Percentiles rank a stretch among this genome's conserved stretches.
Evolutionary conservation across 1,140 invertebrate genomes (phyloP).

Genomic region (Cataglyphis hispanica): DNA sequence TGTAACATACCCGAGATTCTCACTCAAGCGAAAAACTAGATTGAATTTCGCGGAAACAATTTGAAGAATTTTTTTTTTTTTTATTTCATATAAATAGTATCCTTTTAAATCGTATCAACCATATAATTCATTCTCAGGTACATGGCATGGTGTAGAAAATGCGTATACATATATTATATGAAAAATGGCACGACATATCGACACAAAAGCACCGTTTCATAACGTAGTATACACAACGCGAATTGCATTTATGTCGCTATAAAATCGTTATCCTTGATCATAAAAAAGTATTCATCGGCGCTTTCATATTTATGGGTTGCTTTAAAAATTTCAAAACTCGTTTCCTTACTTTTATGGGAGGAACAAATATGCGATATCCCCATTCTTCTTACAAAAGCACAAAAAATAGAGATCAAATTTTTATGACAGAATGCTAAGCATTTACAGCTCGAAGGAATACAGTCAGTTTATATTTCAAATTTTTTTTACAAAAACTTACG

Average conservation of each 20-base stretch:
- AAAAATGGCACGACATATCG: background rate
- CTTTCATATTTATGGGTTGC: conserved; percentile 26
- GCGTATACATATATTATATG: conserved; percentile 19
- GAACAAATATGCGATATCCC: background rate
- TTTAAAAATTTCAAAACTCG: conserved; percentile 21
- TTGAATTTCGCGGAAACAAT: background rate
- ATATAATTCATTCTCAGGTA: background rate
- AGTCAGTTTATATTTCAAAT: background rate
- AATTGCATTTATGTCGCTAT: conserved; percentile 39
- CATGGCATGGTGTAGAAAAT: background rate
- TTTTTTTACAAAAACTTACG: background rate
- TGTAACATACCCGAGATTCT: background rate
- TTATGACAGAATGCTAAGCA: background rate
- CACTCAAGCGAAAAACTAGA: background rate
- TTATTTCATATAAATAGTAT: background rate
- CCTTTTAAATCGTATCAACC: background rate
- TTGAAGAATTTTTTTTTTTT: background rate
- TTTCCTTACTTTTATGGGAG: conserved; percentile 22
- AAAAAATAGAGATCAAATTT: conserved; percentile 5
- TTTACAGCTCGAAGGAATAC: background rate
- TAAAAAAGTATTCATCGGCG: background rate
- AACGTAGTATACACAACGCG: background rate
- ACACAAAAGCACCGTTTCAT: background rate
- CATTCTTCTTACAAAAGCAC: background rate
- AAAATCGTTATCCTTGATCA: conserved; percentile 28